Percentiles rank a stretch among this genome's conserved stretches.
phyloP scores from a whole-genome alignment of 2,113 vertebrate genomes.

The Ellobius talpinus region DNA sequence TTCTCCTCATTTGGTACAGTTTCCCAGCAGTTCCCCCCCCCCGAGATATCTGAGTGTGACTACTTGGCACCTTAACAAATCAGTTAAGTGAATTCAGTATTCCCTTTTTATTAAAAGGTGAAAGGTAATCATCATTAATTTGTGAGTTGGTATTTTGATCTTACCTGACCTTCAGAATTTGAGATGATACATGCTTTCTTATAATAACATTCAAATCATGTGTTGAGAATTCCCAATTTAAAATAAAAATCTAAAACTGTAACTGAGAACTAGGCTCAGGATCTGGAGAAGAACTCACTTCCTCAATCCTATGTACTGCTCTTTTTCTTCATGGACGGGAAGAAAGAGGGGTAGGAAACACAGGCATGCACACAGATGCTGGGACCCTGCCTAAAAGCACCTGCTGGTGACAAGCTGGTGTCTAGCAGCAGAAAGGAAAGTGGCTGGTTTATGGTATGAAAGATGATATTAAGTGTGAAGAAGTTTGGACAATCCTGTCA shows the following conservation, averaged over 20 bases:
- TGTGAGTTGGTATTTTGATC: conserved; percentile 2
- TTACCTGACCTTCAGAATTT: conserved; percentile 56
- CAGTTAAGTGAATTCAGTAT: not conserved
- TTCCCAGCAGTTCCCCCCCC: not conserved
- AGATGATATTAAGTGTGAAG: not conserved
- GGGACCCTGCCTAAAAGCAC: not conserved
- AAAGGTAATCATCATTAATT: conserved; percentile 40
- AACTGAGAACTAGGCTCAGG: conserved; percentile 13
- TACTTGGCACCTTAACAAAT: conserved; percentile 39
- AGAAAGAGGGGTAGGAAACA: not conserved
- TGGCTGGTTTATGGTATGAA: not conserved
- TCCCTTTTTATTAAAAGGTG: not conserved
- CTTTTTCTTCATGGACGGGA: not conserved
- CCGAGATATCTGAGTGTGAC: not conserved
- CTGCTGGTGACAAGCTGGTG: not conserved
- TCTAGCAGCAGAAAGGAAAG: not conserved
- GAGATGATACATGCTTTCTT: conserved; percentile 22
- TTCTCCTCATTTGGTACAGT: conserved; percentile 51
- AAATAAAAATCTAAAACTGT: not conserved
- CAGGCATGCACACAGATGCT: not conserved
- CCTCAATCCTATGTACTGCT: not conserved
- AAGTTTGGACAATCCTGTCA: not conserved
- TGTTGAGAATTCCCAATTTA: conserved; percentile 39
- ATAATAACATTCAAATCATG: conserved; percentile 41
- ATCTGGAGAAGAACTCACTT: conserved; percentile 2